These are phyloP conservation scores for Myripristis murdjan DNA, from an alignment of 2,797 vertebrate genomes.

Conservation along the genomic window DNA sequence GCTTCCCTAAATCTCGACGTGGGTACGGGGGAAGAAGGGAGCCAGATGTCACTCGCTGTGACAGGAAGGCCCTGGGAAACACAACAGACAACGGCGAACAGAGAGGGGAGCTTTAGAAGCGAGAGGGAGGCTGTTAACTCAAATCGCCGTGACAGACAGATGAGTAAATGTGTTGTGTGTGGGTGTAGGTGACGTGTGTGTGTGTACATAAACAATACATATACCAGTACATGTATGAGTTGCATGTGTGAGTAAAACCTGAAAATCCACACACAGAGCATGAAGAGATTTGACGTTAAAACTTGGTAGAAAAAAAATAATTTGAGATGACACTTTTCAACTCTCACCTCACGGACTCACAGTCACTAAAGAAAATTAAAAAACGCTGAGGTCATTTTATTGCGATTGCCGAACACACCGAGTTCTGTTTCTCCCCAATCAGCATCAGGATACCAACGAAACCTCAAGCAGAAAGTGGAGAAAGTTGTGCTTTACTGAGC, in stretches of 20 bases:
- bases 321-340: conserved; percentile 21
- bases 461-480: conserved; percentile 68
- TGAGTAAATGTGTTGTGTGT: conserved; percentile 42
- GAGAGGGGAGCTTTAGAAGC: conserved; percentile 55
- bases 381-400: conserved; percentile 17
- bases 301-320: conserved; percentile 10
- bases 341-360: conserved; percentile 13
- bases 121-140: conserved; percentile 66
- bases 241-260: not conserved
- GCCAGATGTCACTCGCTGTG: conserved; percentile 67
- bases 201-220: conserved; percentile 2
- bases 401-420: conserved; percentile 25
- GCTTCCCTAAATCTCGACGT: conserved; percentile 49
- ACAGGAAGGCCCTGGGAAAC: conserved; percentile 44
- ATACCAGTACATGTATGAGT: conserved; percentile 3
- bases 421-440: conserved; percentile 33
- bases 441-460: conserved; percentile 58
- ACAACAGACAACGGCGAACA: conserved; percentile 59
- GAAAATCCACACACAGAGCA: conserved; percentile 5
- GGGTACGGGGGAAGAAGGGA: conserved; percentile 54
- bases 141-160: conserved; percentile 51
- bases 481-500: conserved; percentile 74
- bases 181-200: not conserved
- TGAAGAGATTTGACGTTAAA: no score
- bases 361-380: conserved; percentile 23